Evolutionary conservation across 2,113 vertebrate genomes (phyloP).

Genomic region (Puma concolor): DNA sequence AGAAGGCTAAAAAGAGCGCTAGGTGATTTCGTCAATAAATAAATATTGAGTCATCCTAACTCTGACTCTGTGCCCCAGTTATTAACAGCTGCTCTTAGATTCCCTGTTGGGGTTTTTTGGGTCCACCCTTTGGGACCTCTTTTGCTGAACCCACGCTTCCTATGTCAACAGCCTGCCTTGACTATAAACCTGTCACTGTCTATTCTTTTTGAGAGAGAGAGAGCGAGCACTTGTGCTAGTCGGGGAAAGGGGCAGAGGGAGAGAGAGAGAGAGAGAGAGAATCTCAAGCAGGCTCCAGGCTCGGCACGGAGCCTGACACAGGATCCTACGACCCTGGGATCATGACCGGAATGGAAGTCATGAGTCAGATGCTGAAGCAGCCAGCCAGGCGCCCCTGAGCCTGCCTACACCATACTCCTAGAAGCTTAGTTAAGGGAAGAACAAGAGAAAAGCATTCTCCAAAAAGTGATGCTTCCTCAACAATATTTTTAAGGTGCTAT

Average conservation of each 20-base stretch:
- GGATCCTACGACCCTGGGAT: too few relatives aligned
- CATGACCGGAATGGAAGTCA: too few relatives aligned
- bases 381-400: too few relatives aligned
- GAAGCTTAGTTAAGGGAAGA: conserved; percentile 9
- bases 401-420: neutral
- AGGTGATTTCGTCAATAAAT: conserved; percentile 7
- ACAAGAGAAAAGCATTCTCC: neutral
- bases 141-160: neutral
- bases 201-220: neutral
- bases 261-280: too few relatives aligned
- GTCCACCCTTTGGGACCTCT: neutral
- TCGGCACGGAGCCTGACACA: too few relatives aligned
- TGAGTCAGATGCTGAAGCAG: too few relatives aligned
- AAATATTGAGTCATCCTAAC: neutral
- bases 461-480: neutral
- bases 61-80: neutral
- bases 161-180: neutral
- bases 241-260: too few relatives aligned
- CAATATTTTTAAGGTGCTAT: neutral
- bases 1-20: neutral
- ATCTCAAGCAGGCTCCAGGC: too few relatives aligned
- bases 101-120: neutral
- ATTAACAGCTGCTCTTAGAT: neutral
- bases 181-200: neutral
- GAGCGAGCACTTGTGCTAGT: too few relatives aligned